phyloP scores from a whole-genome alignment of 2,888 invertebrate species.

The Hylaea fasciaria region DNA sequence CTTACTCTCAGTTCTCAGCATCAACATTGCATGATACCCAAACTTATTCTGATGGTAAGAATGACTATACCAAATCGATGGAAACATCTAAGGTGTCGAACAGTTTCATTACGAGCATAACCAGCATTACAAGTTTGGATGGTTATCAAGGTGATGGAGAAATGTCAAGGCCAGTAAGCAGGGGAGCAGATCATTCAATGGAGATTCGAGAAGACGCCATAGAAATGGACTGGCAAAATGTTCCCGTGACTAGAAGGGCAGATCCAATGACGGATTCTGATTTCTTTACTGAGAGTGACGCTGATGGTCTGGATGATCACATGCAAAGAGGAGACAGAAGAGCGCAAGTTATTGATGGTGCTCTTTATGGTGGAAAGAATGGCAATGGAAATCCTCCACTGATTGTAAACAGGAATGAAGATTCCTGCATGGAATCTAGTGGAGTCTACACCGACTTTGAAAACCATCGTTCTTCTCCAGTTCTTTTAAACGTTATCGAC shows the following conservation, averaged over 20 bases:
- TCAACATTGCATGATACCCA: constrained; percentile 83
- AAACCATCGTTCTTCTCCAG: constrained; percentile 83
- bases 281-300: constrained; percentile 95
- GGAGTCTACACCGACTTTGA: constrained; percentile 95
- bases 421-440: constrained; percentile 94
- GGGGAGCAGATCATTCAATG: constrained; percentile 90
- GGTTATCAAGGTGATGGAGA: constrained; percentile 97
- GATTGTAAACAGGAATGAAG: constrained; percentile 87
- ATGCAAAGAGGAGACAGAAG: constrained; percentile 89
- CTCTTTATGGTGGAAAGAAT: constrained; percentile 91
- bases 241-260: constrained; percentile 87
- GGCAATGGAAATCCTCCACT: constrained; percentile 82
- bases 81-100: constrained; percentile 87
- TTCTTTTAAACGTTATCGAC: constrained; percentile 86
- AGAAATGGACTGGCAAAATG: constrained; percentile 85
- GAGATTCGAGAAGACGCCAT: constrained; percentile 81
- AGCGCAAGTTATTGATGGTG: constrained; percentile 95
- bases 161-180: constrained; percentile 93
- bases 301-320: constrained; percentile 92
- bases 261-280: constrained; percentile 97
- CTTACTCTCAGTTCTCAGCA: constrained; percentile 80
- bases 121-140: constrained; percentile 96
- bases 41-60: constrained; percentile 84
- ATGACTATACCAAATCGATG: constrained; percentile 86
- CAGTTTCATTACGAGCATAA: constrained; percentile 93